Base-by-base conservation (phyloP, 2,113 vertebrate species). In the Centrocercus urophasianus region DNA sequence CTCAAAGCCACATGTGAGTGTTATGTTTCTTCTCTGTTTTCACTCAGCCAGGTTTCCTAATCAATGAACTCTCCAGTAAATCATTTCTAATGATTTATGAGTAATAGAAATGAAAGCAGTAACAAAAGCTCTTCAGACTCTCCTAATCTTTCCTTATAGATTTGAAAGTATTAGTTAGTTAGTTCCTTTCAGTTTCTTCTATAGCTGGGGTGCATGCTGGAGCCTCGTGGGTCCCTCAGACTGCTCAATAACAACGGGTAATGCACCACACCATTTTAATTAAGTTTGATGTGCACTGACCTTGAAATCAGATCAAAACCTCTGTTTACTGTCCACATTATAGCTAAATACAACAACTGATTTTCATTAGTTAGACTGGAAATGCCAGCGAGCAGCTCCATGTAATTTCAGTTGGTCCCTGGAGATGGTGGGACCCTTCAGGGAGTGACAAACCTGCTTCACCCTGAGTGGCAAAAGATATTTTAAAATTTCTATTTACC, bases 281-380 rank as follows among this genome's bases (percentile, higher is more conserved):
- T 95, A 94, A 95, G 63, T 54, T 86, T 52, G 61, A 76, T 70
- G 67, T 70, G 48, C 72, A 38, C 32, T 78, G 86, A 92, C 94
- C 93, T 96, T 94, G 96, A 89, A 95, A 97, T 84, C 83, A 71
- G 54, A 94, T 64, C 85, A 85, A 42, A 89, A 91, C 60, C 38
- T 82, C 84, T 96, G 34, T 92, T 95, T 93, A 50, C 75, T 83
- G 83, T 67, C 65, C 47, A 7, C 5, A 13, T 17, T 88, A 63
- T 20, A 40, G 72, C 67, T 93, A 86, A 94, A 95, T 78, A 67
- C 89, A 93, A 34, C 86, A 84, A 94, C 59, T 92, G 91, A 95
- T 97, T 97, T 90, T 88, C 93, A 77, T 76, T 81, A 38, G 78
- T 88, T 85, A 76, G 30, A 57, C 66, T 93, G 87, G 78, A 95